A percentile compares a stretch with the other conserved stretches of the same genome.
Evolutionary conservation across 2,797 vertebrate species (phyloP).

Genomic region (Diplodus sargus): DNA sequence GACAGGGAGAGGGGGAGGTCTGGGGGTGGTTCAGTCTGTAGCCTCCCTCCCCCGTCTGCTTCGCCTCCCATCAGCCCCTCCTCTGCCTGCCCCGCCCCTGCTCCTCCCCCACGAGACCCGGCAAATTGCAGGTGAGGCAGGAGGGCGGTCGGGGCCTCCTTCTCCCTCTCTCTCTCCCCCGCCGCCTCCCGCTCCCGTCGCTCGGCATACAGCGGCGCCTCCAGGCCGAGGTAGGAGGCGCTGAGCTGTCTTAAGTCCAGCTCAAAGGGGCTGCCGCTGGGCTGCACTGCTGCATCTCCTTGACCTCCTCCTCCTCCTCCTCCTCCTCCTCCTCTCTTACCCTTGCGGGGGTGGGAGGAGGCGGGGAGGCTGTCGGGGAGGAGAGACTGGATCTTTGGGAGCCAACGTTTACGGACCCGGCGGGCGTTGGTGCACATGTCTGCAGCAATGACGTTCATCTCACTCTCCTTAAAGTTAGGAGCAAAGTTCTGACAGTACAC

Average conservation of each 20-base stretch:
- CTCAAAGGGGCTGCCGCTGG: slow-evolving; percentile 62
- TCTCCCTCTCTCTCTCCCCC: slow-evolving; percentile 57
- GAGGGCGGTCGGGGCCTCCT: slow-evolving; percentile 45
- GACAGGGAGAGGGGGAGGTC: slow-evolving; percentile 65
- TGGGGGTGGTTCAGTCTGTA: slow-evolving; percentile 63
- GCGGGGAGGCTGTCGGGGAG: slow-evolving; percentile 86
- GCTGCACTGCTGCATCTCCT: slow-evolving; percentile 24
- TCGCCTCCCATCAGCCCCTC: slow-evolving; percentile 51
- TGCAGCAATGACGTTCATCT: slow-evolving; percentile 96
- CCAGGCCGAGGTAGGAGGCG: slow-evolving; percentile 73
- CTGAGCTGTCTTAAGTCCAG: slow-evolving; percentile 71
- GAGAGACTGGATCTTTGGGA: slow-evolving; percentile 96
- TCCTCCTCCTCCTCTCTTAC: slow-evolving; percentile 55
- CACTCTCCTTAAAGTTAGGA: slow-evolving; percentile 97
- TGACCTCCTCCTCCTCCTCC: slow-evolving; percentile 24
- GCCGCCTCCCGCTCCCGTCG: slow-evolving; percentile 50
- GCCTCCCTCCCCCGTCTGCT: slow-evolving; percentile 49
- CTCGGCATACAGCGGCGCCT: slow-evolving; percentile 53
- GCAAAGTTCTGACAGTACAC: slow-evolving; percentile 98
- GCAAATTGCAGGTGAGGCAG: slow-evolving; percentile 75
- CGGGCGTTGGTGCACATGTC: slow-evolving; percentile 98
- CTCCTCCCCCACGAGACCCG: slow-evolving; percentile 50
- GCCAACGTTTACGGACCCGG: slow-evolving; percentile 95
- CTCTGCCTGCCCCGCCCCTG: slow-evolving; percentile 31
- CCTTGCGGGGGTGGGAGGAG: slow-evolving; percentile 63